These are phyloP conservation scores for Dendrocincla tyrannina DNA, from an alignment of 2,797 vertebrate genomes.

Conservation along the genomic window DNA sequence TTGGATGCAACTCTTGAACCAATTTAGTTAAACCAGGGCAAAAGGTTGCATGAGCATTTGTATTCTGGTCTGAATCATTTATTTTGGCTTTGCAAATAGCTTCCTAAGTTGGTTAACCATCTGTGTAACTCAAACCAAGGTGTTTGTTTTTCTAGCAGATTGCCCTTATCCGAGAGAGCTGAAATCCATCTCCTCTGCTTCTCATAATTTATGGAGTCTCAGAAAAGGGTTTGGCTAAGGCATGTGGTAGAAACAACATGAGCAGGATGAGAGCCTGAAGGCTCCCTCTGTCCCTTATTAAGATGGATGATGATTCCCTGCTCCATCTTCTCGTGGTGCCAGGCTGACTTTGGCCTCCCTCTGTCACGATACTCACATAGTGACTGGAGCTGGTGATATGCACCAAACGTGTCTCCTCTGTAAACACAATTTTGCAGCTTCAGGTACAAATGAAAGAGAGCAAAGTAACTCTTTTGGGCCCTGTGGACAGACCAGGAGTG, in stretches of 20 bases:
- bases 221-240: background rate
- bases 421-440: background rate
- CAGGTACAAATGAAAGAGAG: background rate
- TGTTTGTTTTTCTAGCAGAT: constrained; percentile 62
- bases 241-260: background rate
- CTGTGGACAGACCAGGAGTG: background rate
- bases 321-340: background rate
- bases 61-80: constrained; percentile 38
- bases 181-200: constrained; percentile 42
- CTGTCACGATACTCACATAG: background rate
- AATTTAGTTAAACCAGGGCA: constrained; percentile 32
- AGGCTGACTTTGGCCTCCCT: background rate
- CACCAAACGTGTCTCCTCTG: background rate
- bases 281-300: background rate
- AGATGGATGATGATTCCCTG: background rate
- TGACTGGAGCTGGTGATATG: background rate
- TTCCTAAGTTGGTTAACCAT: constrained; percentile 55
- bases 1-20: constrained; percentile 42
- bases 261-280: background rate
- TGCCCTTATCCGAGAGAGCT: constrained; percentile 33
- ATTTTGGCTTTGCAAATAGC: constrained; percentile 55
- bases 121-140: background rate
- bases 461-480: background rate
- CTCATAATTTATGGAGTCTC: background rate
- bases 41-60: constrained; percentile 35